Evolutionary conservation across 2,797 vertebrate species (phyloP), one percentile per base, ranked within the genome.

Genomic region (Anas acuta): DNA sequence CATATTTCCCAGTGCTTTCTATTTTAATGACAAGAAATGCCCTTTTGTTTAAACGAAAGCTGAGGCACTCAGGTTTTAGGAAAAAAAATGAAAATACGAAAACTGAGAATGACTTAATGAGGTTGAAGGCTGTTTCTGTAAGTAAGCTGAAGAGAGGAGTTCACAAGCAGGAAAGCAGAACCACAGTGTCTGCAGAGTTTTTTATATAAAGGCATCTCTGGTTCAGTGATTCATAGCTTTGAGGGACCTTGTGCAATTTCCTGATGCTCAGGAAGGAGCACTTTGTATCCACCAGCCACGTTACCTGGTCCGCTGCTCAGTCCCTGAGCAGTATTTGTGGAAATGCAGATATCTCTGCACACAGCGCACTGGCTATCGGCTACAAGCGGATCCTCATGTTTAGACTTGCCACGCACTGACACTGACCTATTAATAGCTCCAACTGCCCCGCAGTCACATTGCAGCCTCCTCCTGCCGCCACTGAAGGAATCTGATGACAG

Each of bases 401-500:
- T 90, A 53, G 82, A 75, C 81, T 65, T 80, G 57, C 64, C 56
- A 80, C 41, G 30, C 70, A 19, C 73, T 80, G 90, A 66, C 77
- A 72, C 35, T 4, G 32, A 80, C 64, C 57, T 95, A 92, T 92
- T 89, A 87, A 94, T 77, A 93, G 92, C 65, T 54, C 21, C 26
- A 73, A 79, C 32, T 20, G 41, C 39, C 25, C 64, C 89, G 66
- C 77, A 92, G 85, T 35, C 76, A 54, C 64, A 49, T 17, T 90
- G 77, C 78, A 92, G 60, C 35, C 89, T 88, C 71, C 88, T 72
- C 70, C 64, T 81, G 79, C 84, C 5, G 6, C 74, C 87, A 62
- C 69, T 39, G 56, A 74, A 91, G 64, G 77, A 95, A 92, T 84
- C 60, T 75, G 84, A 91, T 87, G 82, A 93, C 87, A 94, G 94